A percentile compares a stretch with the other conserved stretches of the same genome.
These are phyloP conservation scores for Zaprionus ghesquierei DNA, from an alignment of 1,140 invertebrate genomes.

Conservation along the genomic window DNA sequence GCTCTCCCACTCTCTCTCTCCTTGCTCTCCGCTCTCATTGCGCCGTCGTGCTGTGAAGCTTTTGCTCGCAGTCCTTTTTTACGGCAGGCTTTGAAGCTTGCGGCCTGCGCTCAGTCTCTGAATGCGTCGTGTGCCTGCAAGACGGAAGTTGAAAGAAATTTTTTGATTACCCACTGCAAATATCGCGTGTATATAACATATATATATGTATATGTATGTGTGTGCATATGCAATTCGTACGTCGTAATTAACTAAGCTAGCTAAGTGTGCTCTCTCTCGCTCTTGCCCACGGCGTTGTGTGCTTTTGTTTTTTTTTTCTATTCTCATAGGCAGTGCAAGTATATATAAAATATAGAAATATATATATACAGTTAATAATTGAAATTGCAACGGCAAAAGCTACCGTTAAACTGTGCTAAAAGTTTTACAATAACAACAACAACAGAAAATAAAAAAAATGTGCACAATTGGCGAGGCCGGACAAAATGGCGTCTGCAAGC, in stretches of 20 bases:
- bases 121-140: slow-evolving; percentile 65
- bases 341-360: slow-evolving; percentile 30
- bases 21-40: slow-evolving; percentile 32
- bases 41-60: slow-evolving; percentile 42
- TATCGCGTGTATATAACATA: background rate
- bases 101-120: slow-evolving; percentile 63
- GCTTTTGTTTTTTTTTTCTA: slow-evolving; percentile 38
- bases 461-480: slow-evolving; percentile 63
- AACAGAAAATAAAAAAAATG: slow-evolving; percentile 40
- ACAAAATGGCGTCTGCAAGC: slow-evolving; percentile 78
- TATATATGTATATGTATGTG: background rate
- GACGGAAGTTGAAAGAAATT: slow-evolving; percentile 54
- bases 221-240: slow-evolving; percentile 14
- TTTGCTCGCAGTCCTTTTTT: slow-evolving; percentile 57
- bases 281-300: slow-evolving; percentile 32
- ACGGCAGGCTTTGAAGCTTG: slow-evolving; percentile 51
- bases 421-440: slow-evolving; percentile 15
- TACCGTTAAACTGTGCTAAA: slow-evolving; percentile 25
- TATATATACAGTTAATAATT: slow-evolving; percentile 31
- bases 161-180: slow-evolving; percentile 11
- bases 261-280: slow-evolving; percentile 18
- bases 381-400: slow-evolving; percentile 9
- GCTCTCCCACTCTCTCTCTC: background rate
- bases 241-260: slow-evolving; percentile 48
- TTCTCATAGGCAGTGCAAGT: slow-evolving; percentile 16